Evolutionary conservation across 2,797 vertebrate genomes (phyloP).

Genomic region (Pachyuromys duprasi): DNA sequence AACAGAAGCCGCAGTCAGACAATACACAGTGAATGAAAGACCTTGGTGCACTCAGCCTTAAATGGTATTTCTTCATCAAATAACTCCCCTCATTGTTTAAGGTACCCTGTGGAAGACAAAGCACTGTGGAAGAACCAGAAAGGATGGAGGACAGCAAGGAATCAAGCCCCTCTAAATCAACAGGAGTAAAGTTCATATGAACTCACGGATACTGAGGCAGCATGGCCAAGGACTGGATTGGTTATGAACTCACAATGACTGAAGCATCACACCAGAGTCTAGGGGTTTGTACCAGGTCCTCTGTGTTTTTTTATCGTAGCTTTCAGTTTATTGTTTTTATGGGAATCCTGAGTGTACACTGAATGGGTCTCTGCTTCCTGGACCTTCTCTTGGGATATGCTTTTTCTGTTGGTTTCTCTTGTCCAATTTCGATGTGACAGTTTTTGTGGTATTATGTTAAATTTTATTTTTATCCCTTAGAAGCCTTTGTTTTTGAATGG

Average conservation of each 20-base stretch:
- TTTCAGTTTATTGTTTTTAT: not conserved
- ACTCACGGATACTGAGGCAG: too few species aligned
- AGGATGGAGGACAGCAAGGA: not conserved
- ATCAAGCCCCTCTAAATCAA: not conserved
- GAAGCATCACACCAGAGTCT: too few species aligned
- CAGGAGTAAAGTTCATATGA: not conserved
- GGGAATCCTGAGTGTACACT: too few species aligned
- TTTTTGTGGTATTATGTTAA: not conserved
- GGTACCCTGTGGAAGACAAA: not conserved
- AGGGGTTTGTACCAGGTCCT: accelerated
- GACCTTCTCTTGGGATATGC: not conserved
- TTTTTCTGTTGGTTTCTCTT: too few species aligned
- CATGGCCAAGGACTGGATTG: too few species aligned
- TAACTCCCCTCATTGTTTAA: too few species aligned
- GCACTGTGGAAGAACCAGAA: not conserved
- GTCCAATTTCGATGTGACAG: not conserved
- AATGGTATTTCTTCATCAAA: not conserved
- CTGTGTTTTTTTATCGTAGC: too few species aligned
- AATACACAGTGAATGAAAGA: not conserved
- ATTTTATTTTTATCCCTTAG: not conserved
- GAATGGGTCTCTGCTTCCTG: too few species aligned
- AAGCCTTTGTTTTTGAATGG: not conserved
- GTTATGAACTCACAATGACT: too few species aligned
- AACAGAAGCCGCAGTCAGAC: not conserved
- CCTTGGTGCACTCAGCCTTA: not conserved